Conservation (phyloP, 2,113 vertebrate genomes). For the Stegostoma tigrinum region DNA sequence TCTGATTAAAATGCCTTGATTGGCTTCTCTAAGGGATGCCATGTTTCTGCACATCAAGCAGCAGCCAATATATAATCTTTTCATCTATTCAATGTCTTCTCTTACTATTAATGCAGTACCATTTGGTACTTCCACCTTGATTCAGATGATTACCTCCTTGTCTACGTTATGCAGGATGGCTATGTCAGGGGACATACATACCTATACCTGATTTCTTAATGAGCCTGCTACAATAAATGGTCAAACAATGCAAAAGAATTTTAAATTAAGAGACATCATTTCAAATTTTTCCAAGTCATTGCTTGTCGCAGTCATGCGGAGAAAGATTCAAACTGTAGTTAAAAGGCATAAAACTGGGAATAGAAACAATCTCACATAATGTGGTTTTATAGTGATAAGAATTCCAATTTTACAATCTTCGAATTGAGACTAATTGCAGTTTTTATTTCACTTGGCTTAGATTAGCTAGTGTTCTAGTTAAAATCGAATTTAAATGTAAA, state of each 20-base stretch:
- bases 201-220: background rate
- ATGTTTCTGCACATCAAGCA: background rate
- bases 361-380: constrained; percentile 14
- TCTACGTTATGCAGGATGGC: background rate
- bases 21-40: background rate
- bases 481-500: constrained; percentile 17
- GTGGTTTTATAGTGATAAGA: constrained; percentile 20
- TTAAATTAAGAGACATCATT: constrained; percentile 28
- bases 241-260: constrained; percentile 12
- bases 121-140: background rate
- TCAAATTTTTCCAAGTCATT: constrained; percentile 27
- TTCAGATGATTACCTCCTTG: background rate
- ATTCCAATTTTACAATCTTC: constrained; percentile 25
- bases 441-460: constrained; percentile 25
- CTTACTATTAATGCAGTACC: background rate
- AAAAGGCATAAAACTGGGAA: constrained; percentile 23
- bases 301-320: background rate
- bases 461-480: background rate
- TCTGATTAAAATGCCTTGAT: background rate
- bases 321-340: background rate
- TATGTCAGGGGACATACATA: background rate
- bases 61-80: background rate
- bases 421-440: constrained; percentile 22
- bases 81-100: background rate
- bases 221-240: constrained; percentile 1